Conservation (phyloP, 2,797 vertebrate genomes). For the Spheniscus humboldti region DNA sequence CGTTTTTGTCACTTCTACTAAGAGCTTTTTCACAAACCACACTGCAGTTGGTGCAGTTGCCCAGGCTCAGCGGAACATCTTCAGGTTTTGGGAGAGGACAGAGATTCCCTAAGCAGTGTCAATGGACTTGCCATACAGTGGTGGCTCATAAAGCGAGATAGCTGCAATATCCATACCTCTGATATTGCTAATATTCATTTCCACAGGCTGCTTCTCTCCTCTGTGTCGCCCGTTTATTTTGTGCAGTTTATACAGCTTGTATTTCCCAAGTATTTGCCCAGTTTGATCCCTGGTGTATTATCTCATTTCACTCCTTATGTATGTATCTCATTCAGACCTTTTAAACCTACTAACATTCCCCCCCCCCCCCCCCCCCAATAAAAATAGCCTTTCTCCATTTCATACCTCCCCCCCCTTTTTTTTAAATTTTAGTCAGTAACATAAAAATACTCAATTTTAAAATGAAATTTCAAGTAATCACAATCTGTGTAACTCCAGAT, state of each 20-base stretch:
- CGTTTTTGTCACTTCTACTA: not conserved
- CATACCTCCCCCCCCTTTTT: not conserved
- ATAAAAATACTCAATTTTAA: not conserved
- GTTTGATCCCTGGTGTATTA: not conserved
- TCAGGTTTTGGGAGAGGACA: not conserved
- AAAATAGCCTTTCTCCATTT: not conserved
- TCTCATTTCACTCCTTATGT: not conserved
- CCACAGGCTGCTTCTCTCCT: not conserved
- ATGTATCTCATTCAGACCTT: not conserved
- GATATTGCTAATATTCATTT: not conserved
- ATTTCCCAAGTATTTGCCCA: not conserved
- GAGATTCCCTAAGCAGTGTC: not conserved
- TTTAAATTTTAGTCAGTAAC: not conserved
- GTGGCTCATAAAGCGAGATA: not conserved
- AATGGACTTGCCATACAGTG: rapidly evolving
- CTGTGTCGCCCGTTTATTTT: not conserved
- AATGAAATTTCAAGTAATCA: not conserved
- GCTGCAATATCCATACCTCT: not conserved
- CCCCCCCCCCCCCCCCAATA: not conserved
- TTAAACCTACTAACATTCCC: not conserved
- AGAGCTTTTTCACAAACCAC: not conserved
- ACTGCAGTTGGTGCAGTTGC: not conserved
- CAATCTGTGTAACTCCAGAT: not conserved
- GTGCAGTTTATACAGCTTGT: not conserved
- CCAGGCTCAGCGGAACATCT: not conserved